Conservation (phyloP, 2,113 vertebrate genomes). For the Microcebus ravelobensis region DNA sequence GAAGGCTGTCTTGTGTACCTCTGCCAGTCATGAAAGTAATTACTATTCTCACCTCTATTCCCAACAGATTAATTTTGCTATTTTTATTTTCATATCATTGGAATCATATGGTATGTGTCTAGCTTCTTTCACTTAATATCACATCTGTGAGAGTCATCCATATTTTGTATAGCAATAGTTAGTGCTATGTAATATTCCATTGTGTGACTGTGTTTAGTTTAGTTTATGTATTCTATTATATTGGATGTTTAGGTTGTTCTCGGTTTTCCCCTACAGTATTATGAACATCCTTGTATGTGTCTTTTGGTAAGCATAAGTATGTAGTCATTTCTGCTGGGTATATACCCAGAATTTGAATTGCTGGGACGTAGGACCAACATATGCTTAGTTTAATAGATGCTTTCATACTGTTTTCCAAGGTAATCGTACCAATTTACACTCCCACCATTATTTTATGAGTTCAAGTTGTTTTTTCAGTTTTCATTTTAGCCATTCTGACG, state of each 20-base stretch:
- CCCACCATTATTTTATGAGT: neutral
- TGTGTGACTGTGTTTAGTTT: neutral
- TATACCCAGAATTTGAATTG: neutral
- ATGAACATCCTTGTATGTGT: neutral
- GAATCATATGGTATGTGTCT: neutral
- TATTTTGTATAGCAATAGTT: neutral
- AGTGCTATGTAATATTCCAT: neutral
- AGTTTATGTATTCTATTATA: neutral
- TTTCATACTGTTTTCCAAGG: neutral
- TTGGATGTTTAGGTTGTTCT: neutral
- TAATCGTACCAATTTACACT: neutral
- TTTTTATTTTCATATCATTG: neutral
- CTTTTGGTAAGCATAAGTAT: neutral
- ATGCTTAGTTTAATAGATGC: neutral
- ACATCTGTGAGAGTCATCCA: neutral
- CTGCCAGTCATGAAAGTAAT: neutral
- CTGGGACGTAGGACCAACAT: neutral
- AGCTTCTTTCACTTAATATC: neutral
- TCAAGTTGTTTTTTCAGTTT: neutral
- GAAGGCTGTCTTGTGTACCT: neutral
- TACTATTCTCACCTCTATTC: neutral
- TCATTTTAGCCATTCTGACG: neutral
- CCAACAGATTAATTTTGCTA: neutral
- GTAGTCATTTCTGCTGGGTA: neutral
- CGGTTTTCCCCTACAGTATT: neutral